Evolutionary conservation across 2,888 invertebrate genomes (phyloP).

Genomic region (Epsilonema sp.): DNA sequence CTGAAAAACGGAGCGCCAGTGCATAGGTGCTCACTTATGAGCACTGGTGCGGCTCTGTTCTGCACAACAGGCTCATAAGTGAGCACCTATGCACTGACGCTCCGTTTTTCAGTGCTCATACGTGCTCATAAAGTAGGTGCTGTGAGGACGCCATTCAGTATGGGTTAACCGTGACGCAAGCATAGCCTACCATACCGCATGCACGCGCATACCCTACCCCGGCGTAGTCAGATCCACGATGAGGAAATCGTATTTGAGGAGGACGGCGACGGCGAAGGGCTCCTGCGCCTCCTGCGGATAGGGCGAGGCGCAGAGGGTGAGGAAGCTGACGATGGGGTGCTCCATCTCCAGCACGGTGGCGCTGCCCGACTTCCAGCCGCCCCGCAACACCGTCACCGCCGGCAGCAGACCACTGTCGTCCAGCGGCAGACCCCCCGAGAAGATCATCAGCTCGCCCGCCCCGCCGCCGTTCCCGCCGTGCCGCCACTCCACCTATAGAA

Average conservation of each 20-base stretch:
- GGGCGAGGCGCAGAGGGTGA: conserved; percentile 80
- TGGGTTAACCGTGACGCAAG: too few relatives aligned
- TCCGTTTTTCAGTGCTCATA: too few relatives aligned
- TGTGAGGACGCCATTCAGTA: not conserved
- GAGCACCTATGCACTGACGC: too few relatives aligned
- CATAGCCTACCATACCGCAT: too few relatives aligned
- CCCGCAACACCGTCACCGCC: conserved; percentile 27
- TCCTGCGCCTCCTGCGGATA: conserved; percentile 65
- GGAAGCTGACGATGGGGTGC: conserved; percentile 87
- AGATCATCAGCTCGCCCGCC: conserved; percentile 21
- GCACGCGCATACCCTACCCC: conserved; percentile 46
- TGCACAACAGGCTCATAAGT: too few relatives aligned
- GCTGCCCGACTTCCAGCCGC: conserved; percentile 96
- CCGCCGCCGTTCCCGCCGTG: conserved; percentile 16
- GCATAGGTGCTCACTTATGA: too few relatives aligned
- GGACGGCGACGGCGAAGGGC: conserved; percentile 88
- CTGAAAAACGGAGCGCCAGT: too few relatives aligned
- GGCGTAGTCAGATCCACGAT: conserved; percentile 82
- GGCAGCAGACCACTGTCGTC: conserved; percentile 33
- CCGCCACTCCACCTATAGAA: conserved; percentile 20
- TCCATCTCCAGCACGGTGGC: conserved; percentile 90
- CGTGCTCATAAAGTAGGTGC: too few relatives aligned
- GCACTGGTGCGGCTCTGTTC: too few relatives aligned
- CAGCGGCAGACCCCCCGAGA: conserved; percentile 22
- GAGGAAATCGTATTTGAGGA: conserved; percentile 90